Evolutionary conservation across 2,113 vertebrate genomes (phyloP).

Genomic region (Tragelaphus scriptus): DNA sequence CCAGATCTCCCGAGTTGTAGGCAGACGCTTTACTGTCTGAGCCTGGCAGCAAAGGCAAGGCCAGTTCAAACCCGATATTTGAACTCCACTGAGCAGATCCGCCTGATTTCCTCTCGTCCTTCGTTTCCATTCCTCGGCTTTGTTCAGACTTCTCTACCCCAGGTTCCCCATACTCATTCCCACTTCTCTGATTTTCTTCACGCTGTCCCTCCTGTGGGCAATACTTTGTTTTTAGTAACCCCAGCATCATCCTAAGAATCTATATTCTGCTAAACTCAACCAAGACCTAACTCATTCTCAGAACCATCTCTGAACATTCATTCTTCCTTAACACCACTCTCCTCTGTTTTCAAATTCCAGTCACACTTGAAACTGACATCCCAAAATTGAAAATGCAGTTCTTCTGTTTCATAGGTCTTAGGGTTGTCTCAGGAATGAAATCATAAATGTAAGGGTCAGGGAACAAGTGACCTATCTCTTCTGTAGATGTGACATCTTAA

Average conservation of each 20-base stretch:
- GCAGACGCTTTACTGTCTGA: not conserved
- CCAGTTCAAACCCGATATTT: not conserved
- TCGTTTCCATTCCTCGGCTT: not conserved
- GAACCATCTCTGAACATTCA: not conserved
- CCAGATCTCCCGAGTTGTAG: rapidly evolving
- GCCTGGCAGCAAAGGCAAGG: not conserved
- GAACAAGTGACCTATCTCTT: not conserved
- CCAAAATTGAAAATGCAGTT: not conserved
- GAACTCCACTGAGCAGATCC: not conserved
- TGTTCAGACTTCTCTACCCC: not conserved
- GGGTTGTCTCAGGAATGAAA: not conserved
- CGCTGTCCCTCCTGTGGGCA: not conserved
- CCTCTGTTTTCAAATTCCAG: not conserved
- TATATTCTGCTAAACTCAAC: not conserved
- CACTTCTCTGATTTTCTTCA: not conserved
- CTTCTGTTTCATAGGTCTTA: not conserved
- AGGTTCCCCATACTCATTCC: no score
- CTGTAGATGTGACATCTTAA: not conserved
- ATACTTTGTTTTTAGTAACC: not conserved
- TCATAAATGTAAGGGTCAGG: not conserved
- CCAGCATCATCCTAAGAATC: not conserved
- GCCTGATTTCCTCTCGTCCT: not conserved
- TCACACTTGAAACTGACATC: not conserved
- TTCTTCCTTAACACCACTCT: not conserved
- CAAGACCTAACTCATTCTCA: not conserved